These are phyloP conservation scores for Mongoloraphidia duomilia DNA, from an alignment of 2,888 invertebrate species.

Conservation along the genomic window DNA sequence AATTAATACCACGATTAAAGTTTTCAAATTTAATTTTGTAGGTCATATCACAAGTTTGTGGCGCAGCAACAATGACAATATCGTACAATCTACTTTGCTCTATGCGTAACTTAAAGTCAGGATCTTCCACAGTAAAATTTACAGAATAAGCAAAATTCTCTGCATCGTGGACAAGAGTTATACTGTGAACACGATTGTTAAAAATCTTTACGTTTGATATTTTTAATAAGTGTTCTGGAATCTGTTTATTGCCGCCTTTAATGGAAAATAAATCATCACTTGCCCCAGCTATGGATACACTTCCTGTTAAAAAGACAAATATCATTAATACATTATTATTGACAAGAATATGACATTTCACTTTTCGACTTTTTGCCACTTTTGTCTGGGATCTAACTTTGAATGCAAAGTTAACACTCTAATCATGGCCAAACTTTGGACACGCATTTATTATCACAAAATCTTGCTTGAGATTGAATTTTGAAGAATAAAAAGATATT, in stretches of 20 bases:
- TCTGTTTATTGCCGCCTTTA: conserved; percentile 40
- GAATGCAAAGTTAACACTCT: too few relatives aligned
- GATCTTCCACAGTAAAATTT: neutral
- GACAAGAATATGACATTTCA: too few relatives aligned
- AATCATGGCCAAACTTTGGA: too few relatives aligned
- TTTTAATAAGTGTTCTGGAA: conserved; percentile 23
- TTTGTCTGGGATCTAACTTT: too few relatives aligned
- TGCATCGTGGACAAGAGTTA: conserved; percentile 19
- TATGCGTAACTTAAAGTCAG: neutral
- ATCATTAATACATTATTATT: too few relatives aligned
- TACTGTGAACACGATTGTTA: conserved; percentile 23
- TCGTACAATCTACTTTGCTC: conserved; percentile 29
- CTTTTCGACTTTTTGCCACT: too few relatives aligned
- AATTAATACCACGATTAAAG: conserved; percentile 22
- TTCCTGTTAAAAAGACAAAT: conserved; percentile 28
- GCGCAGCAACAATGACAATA: conserved; percentile 41
- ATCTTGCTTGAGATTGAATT: too few relatives aligned
- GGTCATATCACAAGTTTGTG: conserved; percentile 31
- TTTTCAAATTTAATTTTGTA: conserved; percentile 30
- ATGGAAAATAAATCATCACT: conserved; percentile 39
- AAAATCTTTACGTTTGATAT: conserved; percentile 28
- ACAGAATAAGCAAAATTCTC: conserved; percentile 7
- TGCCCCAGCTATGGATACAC: conserved; percentile 37
- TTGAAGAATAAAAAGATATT: too few relatives aligned
- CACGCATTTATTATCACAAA: too few relatives aligned